phyloP scores from a whole-genome alignment of 2,888 invertebrate species.

The Gnatocerus cornutus region DNA sequence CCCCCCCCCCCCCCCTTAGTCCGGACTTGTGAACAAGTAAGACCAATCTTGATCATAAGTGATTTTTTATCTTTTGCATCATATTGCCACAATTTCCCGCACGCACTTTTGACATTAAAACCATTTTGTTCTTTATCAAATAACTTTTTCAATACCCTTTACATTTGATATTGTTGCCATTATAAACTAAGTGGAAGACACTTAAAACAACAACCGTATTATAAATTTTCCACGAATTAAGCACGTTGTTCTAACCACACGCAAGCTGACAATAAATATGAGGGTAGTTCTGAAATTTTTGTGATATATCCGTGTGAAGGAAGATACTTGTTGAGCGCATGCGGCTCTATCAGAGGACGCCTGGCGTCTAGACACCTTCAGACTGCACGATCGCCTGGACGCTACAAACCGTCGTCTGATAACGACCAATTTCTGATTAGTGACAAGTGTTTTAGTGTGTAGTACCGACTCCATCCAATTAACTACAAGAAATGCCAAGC shows the following conservation, averaged over 20 bases:
- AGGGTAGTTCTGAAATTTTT: constrained; percentile 29
- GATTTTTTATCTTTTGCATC: no score
- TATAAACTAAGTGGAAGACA: no score
- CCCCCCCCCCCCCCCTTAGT: no score
- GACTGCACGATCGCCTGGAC: constrained; percentile 54
- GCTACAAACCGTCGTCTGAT: constrained; percentile 47
- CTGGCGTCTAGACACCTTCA: constrained; percentile 57
- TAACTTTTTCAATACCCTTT: not conserved
- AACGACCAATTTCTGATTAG: constrained; percentile 54
- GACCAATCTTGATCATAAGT: no score
- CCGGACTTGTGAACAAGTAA: no score
- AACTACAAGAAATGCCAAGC: constrained; percentile 35
- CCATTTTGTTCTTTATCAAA: not conserved
- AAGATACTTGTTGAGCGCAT: constrained; percentile 54
- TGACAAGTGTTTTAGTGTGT: constrained; percentile 52
- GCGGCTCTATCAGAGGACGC: constrained; percentile 51
- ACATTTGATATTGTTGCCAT: no score
- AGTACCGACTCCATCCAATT: constrained; percentile 43
- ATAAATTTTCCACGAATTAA: constrained; percentile 16
- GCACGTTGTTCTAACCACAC: not conserved
- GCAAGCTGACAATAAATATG: constrained; percentile 23
- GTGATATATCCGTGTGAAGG: constrained; percentile 25
- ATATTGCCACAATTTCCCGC: not conserved
- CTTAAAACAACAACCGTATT: not conserved
- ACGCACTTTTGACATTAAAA: not conserved